phyloP scores from a whole-genome alignment of 2,888 invertebrate genomes.

The Clusia tigrina region DNA sequence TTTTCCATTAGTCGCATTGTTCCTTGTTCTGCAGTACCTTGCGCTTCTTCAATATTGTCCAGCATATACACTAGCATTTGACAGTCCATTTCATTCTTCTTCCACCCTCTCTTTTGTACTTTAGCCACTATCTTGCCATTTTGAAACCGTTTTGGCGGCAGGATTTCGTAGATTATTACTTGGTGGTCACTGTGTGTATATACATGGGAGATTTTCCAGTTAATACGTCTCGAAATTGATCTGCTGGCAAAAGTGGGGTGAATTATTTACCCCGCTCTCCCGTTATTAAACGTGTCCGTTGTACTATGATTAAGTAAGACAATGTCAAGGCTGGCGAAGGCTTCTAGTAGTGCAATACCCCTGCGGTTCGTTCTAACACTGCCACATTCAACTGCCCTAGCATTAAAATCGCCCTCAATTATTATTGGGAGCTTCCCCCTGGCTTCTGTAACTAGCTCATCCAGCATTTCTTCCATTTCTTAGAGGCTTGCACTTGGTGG shows the following conservation, averaged over 20 bases:
- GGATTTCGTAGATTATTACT: background rate
- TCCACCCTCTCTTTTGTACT: background rate
- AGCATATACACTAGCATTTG: background rate
- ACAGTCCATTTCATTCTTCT: background rate
- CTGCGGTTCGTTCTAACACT: background rate
- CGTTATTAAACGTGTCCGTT: background rate
- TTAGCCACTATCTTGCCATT: background rate
- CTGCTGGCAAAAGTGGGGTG: background rate
- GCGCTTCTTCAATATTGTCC: background rate
- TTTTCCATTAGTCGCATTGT: background rate
- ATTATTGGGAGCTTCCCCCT: background rate
- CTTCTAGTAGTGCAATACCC: conserved; percentile 14
- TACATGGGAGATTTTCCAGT: background rate
- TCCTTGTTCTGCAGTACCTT: background rate
- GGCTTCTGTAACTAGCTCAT: background rate
- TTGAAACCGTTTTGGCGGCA: background rate
- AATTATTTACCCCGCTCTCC: background rate
- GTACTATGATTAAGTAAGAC: background rate
- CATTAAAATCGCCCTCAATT: conserved; percentile 19
- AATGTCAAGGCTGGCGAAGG: background rate
- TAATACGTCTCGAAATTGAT: background rate
- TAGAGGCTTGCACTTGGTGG: conserved; percentile 11
- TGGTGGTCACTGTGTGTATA: conserved; percentile 3
- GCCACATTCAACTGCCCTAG: conserved; percentile 25
- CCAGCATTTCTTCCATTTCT: background rate